Percentiles rank a stretch among this genome's conserved stretches.
These are phyloP conservation scores for Erynnis tages DNA, from an alignment of 2,888 invertebrate genomes.

Conservation along the genomic window DNA sequence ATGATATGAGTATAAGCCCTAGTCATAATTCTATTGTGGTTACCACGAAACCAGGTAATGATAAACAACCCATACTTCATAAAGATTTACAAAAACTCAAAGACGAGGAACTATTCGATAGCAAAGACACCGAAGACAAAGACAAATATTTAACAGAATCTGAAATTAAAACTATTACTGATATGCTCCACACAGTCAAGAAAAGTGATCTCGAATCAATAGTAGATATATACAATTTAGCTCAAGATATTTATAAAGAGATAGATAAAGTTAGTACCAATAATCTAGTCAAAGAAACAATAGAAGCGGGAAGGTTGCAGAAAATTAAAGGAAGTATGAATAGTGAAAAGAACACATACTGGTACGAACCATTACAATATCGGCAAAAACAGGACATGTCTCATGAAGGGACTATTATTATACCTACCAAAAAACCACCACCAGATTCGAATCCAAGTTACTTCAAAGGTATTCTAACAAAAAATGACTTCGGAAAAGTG, in stretches of 20 bases:
- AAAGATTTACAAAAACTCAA: conserved; percentile 29
- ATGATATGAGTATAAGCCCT: conserved; percentile 34
- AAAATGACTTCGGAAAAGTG: conserved; percentile 45
- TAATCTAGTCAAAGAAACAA: conserved; percentile 36
- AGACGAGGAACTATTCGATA: conserved; percentile 19
- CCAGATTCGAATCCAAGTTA: conserved; percentile 32
- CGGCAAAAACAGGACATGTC: conserved; percentile 40
- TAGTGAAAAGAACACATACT: conserved; percentile 43
- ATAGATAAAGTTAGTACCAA: conserved; percentile 47
- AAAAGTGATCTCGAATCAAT: conserved; percentile 71
- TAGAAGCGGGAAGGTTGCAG: conserved; percentile 21
- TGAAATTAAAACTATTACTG: conserved; percentile 60
- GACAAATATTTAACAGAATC: conserved; percentile 61
- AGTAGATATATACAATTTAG: conserved; percentile 67
- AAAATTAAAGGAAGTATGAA: conserved; percentile 4
- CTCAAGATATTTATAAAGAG: conserved; percentile 69
- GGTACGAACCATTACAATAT: conserved; percentile 50
- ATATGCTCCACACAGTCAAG: conserved; percentile 59
- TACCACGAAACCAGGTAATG: conserved; percentile 31
- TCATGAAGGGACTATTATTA: conserved; percentile 35
- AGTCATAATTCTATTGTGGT: conserved; percentile 33
- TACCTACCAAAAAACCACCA: conserved; percentile 29
- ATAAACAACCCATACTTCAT: conserved; percentile 26
- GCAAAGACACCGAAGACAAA: conserved; percentile 23
- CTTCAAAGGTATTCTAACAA: conserved; percentile 41